Base-by-base conservation (phyloP, 1,140 invertebrate species). In the Platorchestia sp. region DNA sequence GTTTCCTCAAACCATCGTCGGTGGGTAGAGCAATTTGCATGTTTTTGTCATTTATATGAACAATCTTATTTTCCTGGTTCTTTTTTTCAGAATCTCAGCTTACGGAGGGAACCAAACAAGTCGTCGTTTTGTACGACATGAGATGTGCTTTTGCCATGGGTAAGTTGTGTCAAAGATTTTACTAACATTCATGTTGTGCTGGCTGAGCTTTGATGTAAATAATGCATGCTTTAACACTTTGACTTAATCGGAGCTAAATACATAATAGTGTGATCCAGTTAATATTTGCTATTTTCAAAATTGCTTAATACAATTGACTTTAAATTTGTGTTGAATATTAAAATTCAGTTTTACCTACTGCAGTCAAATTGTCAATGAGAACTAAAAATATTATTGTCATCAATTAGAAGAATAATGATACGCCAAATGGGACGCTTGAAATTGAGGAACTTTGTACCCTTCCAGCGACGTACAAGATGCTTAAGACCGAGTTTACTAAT, bases 71-170 rank as follows among this genome's bases (percentile, higher is more conserved):
- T 89, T 41, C 42, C 87, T 89, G 27, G 41, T 89, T 42, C 5
- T 41, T 89, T 19, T 89, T 44, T 89, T 42, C 87, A 89, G 87
- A 89, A 27, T 42, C n/a, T 5, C 87, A 89, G 43, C 87, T 89
- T 89, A 27, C n/a, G 14, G 43, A 89, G 10, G 87, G 27, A 0
- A 89, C 41, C 87, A 89, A 89, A 44, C 41, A 27, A 93, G 45
- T 93, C 44, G 45, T 93, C 40, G 14, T 93, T 22, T 36, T 93
- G 41, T 93, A 47, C 45, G 91, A 93, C n/a, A 93, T 44, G 45
- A 45, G 91, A 22, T 93, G 91, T 44, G 91, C 91, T 36, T 47
- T 16, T 93, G 91, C 91, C 36, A 93, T 93, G 91, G 91, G 91
- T 93, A 40, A 45, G 91, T 45, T 45, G 44, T 89, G 53, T 75